phyloP scores from a whole-genome alignment of 35 echinoderm and acorn worm species.

The Stichopus chloronotus region DNA sequence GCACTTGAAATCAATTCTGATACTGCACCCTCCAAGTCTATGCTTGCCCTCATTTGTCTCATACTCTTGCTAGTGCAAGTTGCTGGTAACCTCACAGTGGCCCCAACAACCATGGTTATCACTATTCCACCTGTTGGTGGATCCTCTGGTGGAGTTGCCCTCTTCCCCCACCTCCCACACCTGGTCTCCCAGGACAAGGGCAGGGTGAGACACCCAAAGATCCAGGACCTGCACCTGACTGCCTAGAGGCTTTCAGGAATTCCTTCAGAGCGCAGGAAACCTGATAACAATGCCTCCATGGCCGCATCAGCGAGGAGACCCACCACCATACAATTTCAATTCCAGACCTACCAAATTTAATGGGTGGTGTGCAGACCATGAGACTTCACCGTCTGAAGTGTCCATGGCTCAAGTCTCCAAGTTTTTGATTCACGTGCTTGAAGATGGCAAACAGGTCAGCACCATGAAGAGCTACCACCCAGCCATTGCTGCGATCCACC shows the following conservation, averaged over 20 bases:
- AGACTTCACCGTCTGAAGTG: neutral
- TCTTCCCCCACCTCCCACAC: neutral
- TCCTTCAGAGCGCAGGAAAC: neutral
- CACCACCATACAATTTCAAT: neutral
- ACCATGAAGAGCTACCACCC: too few relatives aligned
- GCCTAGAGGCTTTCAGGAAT: neutral
- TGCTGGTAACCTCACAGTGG: too few relatives aligned
- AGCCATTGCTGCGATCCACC: too few relatives aligned
- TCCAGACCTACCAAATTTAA: neutral
- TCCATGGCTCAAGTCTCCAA: neutral
- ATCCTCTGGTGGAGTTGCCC: neutral
- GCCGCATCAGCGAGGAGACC: neutral
- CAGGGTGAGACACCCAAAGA: neutral
- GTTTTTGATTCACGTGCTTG: neutral
- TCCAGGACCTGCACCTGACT: neutral
- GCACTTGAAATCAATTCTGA: too few relatives aligned
- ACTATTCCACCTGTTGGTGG: neutral
- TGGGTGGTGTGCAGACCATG: neutral
- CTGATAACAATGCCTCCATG: neutral
- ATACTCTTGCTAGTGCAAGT: neutral
- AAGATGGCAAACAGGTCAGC: too few relatives aligned
- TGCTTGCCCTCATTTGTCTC: neutral
- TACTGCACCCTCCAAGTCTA: neutral
- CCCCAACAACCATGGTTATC: neutral
- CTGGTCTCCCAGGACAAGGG: slow-evolving; percentile 1